Percentiles rank a stretch among this genome's conserved stretches.
Conservation (phyloP, 2,113 vertebrate genomes). For the Balaeniceps rex region DNA sequence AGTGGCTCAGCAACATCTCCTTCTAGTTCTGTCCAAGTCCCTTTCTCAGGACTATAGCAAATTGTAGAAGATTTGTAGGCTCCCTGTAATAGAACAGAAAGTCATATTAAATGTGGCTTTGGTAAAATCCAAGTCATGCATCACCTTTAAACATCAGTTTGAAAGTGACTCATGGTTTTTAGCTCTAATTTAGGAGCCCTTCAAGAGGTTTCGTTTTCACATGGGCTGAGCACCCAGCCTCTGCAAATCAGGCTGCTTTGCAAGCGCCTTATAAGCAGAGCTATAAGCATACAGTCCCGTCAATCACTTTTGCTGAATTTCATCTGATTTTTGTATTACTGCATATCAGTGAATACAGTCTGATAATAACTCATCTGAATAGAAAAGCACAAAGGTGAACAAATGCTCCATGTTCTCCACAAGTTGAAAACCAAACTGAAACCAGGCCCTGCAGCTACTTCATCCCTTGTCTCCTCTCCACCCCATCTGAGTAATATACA, state of each 20-base stretch:
- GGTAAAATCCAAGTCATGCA: background rate
- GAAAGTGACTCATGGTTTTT: background rate
- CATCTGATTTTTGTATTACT: background rate
- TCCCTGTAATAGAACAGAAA: conserved; percentile 79
- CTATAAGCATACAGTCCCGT: background rate
- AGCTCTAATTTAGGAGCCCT: background rate
- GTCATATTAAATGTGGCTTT: background rate
- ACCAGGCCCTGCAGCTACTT: background rate
- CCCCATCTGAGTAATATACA: background rate
- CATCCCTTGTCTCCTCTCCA: background rate
- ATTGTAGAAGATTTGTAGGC: conserved; percentile 99
- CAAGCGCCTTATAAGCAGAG: background rate
- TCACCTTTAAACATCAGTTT: background rate
- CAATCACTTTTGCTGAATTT: background rate
- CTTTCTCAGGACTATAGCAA: conserved; percentile 98
- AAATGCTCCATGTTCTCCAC: background rate
- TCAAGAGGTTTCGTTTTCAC: background rate
- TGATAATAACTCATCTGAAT: background rate
- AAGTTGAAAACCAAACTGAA: background rate
- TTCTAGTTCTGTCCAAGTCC: conserved; percentile 95
- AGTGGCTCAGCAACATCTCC: conserved; percentile 97
- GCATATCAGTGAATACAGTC: background rate
- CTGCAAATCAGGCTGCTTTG: background rate
- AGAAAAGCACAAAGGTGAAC: background rate
- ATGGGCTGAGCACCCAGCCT: background rate